A percentile compares a stretch with the other conserved stretches of the same genome.
phyloP scores from a whole-genome alignment of 2,797 vertebrate species.

The Smutsia gigantea region DNA sequence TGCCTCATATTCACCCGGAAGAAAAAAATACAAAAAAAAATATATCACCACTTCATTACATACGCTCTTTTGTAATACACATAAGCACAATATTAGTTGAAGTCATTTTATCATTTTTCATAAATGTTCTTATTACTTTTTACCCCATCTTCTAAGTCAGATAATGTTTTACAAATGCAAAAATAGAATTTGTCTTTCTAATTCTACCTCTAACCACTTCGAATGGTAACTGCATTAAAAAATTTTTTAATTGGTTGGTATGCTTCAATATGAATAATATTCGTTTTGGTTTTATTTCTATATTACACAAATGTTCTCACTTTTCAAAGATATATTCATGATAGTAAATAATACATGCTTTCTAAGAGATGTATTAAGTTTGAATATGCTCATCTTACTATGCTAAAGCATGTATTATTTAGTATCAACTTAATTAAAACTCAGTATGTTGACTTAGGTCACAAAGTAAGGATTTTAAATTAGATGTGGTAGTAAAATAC shows the following conservation, averaged over 20 bases:
- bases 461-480: slow-evolving; percentile 61
- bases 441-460: slow-evolving; percentile 29
- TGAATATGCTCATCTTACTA: neutral
- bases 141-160: neutral
- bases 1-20: neutral
- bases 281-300: slow-evolving; percentile 16
- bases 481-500: slow-evolving; percentile 39
- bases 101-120: neutral
- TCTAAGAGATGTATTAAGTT: slow-evolving; percentile 53
- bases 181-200: neutral
- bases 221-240: neutral
- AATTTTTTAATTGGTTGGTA: neutral
- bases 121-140: neutral
- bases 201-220: neutral
- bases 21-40: neutral
- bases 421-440: slow-evolving; percentile 71
- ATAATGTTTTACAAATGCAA: neutral
- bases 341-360: neutral
- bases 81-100: neutral
- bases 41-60: neutral
- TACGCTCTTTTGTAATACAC: neutral
- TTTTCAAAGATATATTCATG: neutral
- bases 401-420: slow-evolving; percentile 46
- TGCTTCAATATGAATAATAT: neutral
- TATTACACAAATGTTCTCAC: neutral